Percentiles rank a stretch among this genome's conserved stretches.
These are phyloP conservation scores for Dreissena rostriformis DNA, from an alignment of 1,140 invertebrate species.

Conservation along the genomic window DNA sequence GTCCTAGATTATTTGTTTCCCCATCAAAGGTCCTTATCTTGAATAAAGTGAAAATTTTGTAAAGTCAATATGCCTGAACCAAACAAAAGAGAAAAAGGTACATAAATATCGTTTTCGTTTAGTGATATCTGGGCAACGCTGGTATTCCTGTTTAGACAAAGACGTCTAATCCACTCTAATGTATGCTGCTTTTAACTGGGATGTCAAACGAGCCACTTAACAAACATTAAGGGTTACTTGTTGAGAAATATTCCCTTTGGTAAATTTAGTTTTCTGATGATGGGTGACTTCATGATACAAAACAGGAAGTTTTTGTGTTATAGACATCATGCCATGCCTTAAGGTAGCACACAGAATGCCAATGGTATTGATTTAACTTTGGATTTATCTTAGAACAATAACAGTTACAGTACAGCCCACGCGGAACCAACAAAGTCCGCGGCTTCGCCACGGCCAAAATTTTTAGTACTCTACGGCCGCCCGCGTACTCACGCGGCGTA, in stretches of 20 bases:
- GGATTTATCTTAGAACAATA: too few relatives aligned
- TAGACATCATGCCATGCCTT: too few relatives aligned
- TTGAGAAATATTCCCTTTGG: neutral
- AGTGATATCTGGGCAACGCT: neutral
- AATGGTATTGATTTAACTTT: too few relatives aligned
- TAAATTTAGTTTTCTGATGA: neutral
- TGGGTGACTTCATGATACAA: neutral
- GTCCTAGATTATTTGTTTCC: neutral
- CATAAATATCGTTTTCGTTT: neutral
- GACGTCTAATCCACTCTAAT: neutral
- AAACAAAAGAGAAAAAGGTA: conserved; percentile 1
- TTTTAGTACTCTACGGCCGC: too few relatives aligned
- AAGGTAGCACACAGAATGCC: too few relatives aligned
- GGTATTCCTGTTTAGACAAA: neutral
- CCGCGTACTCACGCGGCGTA: too few relatives aligned
- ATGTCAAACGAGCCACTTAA: conserved; percentile 40
- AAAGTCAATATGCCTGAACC: conserved; percentile 23
- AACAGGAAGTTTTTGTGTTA: neutral
- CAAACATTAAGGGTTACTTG: conserved; percentile 44
- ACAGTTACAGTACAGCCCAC: too few relatives aligned
- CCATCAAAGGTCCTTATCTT: conserved; percentile 29
- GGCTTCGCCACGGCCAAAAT: too few relatives aligned
- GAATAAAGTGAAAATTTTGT: conserved; percentile 38
- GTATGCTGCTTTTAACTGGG: conserved; percentile 17
- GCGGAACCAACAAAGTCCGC: too few relatives aligned